A percentile compares a stretch with the other conserved stretches of the same genome.
phyloP scores from a whole-genome alignment of 2,888 invertebrate species.

The Galerucella nymphaeae region DNA sequence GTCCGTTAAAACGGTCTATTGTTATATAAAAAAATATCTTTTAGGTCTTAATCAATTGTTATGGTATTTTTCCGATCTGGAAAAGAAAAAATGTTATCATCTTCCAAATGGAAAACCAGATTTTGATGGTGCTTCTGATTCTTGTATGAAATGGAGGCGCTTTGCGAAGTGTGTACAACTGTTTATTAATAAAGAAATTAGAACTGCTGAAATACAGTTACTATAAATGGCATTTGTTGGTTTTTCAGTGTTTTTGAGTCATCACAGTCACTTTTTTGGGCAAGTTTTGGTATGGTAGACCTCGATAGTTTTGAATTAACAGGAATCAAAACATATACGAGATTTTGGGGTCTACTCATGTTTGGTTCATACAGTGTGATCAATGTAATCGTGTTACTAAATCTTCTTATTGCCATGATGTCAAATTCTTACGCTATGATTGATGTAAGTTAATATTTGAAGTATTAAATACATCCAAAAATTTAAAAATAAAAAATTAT shows the following conservation, averaged over 20 bases:
- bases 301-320: conserved; percentile 88
- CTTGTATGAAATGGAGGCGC: conserved; percentile 88
- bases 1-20: no score
- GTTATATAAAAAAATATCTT: conserved; percentile 6
- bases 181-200: neutral
- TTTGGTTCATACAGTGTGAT: conserved; percentile 96
- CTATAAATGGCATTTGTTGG: no score
- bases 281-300: conserved; percentile 93
- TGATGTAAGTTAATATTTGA: conserved; percentile 72
- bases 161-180: conserved; percentile 76
- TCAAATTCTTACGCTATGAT: conserved; percentile 95
- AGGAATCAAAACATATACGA: conserved; percentile 88
- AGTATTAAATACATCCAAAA: neutral
- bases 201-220: neutral
- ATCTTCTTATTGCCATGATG: conserved; percentile 98
- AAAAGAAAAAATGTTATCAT: conserved; percentile 82
- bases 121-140: conserved; percentile 80
- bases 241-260: conserved; percentile 87
- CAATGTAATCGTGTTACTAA: conserved; percentile 92
- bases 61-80: conserved; percentile 93
- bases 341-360: conserved; percentile 96
- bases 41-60: conserved; percentile 86
- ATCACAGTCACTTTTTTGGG: conserved; percentile 96
- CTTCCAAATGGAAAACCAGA: conserved; percentile 78
- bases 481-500: neutral